Conservation (phyloP, 2,797 vertebrate species). For the Onychomys leucogaster region DNA sequence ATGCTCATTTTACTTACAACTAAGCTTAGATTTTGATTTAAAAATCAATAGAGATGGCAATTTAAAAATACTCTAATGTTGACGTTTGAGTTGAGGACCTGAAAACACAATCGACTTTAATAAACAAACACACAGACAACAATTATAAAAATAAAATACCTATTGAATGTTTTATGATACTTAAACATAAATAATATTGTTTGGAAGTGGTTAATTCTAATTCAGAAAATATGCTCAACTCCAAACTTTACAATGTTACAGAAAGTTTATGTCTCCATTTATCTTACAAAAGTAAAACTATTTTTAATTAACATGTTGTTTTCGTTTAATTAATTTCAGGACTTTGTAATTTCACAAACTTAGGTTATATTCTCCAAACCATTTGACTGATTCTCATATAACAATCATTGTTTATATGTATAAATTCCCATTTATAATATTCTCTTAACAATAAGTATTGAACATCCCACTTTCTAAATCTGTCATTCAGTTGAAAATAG, state of each 20-base stretch:
- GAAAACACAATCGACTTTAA: background rate
- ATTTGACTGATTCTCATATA: background rate
- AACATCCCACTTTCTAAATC: background rate
- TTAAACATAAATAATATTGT: constrained; percentile 56
- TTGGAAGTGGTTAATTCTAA: constrained; percentile 63
- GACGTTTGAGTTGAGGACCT: background rate
- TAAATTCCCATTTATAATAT: background rate
- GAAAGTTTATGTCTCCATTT: constrained; percentile 31
- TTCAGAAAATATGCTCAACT: constrained; percentile 29
- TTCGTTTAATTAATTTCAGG: constrained; percentile 64
- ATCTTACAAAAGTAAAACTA: constrained; percentile 60
- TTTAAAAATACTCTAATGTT: background rate
- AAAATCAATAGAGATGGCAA: background rate
- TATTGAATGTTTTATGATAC: constrained; percentile 45
- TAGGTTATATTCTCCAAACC: background rate
- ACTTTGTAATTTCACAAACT: background rate
- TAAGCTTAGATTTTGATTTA: constrained; percentile 11
- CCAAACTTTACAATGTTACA: constrained; percentile 3
- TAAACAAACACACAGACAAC: too few relatives aligned
- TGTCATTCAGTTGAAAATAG: background rate
- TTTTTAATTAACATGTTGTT: constrained; percentile 34
- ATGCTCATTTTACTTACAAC: background rate
- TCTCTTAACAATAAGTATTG: background rate
- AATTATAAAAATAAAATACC: background rate
- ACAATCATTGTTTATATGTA: background rate